These are phyloP conservation scores for Saxidomus purpurata DNA, from an alignment of 1,140 invertebrate genomes.

Conservation along the genomic window DNA sequence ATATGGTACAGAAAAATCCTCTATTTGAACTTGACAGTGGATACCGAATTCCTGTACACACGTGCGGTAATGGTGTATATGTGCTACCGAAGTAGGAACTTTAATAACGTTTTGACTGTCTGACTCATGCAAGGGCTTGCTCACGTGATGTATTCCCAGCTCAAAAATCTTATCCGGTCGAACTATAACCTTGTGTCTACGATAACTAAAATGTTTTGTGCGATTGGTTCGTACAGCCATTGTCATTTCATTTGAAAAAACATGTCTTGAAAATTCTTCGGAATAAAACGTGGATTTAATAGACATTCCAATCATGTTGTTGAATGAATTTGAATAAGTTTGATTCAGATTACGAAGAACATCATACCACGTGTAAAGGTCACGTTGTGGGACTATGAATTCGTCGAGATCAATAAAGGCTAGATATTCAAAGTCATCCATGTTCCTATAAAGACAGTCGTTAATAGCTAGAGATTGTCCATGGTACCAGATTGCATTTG, in stretches of 20 bases:
- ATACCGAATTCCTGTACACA: constrained; percentile 56
- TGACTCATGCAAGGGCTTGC: constrained; percentile 49
- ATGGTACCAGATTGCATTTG: constrained; percentile 74
- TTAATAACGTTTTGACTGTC: constrained; percentile 22
- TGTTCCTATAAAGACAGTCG: constrained; percentile 79
- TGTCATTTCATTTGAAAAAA: constrained; percentile 44
- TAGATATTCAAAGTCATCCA: constrained; percentile 72
- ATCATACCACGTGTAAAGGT: constrained; percentile 66
- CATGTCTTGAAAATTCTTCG: constrained; percentile 33
- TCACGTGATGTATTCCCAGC: constrained; percentile 81
- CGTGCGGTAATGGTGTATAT: constrained; percentile 94
- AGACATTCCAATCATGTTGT: constrained; percentile 63
- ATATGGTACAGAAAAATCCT: constrained; percentile 37
- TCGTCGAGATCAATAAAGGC: constrained; percentile 79
- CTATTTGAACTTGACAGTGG: constrained; percentile 17
- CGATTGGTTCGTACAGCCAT: constrained; percentile 40
- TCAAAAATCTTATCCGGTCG: constrained; percentile 76
- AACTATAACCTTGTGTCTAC: constrained; percentile 76
- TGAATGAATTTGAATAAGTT: not conserved
- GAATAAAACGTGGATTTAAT: constrained; percentile 74
- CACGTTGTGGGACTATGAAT: constrained; percentile 74
- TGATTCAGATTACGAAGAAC: constrained; percentile 51
- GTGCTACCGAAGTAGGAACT: constrained; percentile 90
- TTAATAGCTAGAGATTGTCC: constrained; percentile 80
- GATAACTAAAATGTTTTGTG: constrained; percentile 51